Conservation (phyloP, 1,140 invertebrate genomes). For the Nasonia longicornis region DNA sequence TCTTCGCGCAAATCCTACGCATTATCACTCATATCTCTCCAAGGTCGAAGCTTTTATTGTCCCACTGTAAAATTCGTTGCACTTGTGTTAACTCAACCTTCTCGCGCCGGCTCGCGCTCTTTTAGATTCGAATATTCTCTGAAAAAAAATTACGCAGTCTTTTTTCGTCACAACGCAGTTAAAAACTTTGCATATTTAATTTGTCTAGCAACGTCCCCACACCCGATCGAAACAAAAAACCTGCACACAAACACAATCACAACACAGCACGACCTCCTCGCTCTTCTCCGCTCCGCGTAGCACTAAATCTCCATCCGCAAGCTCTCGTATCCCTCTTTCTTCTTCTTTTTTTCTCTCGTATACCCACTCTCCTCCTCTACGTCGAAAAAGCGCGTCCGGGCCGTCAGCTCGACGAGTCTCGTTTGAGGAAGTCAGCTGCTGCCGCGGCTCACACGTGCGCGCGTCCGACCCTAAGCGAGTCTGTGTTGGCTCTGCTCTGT, state of each 20-base stretch:
- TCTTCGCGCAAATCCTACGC: constrained; percentile 2
- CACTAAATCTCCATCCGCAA: background rate
- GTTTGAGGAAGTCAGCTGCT: constrained; percentile 31
- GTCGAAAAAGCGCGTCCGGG: background rate
- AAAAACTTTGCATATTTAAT: too few species aligned
- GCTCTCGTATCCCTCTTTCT: background rate
- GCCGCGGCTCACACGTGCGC: background rate
- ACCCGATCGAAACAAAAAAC: background rate
- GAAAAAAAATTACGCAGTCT: background rate
- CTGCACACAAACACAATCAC: background rate
- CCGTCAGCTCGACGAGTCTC: background rate
- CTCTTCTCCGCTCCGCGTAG: background rate
- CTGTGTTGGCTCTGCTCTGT: constrained; percentile 6
- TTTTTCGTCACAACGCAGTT: too few species aligned
- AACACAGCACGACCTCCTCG: background rate
- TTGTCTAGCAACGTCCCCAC: background rate
- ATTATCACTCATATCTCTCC: constrained; percentile 20
- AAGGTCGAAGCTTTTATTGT: constrained; percentile 22
- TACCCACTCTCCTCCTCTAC: background rate
- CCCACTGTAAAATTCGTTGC: background rate
- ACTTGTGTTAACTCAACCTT: constrained; percentile 15
- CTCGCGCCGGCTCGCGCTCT: background rate
- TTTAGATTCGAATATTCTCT: background rate
- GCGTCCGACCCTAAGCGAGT: background rate
- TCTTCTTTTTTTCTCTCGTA: background rate